Percentiles rank a stretch among this genome's conserved stretches.
Conservation (phyloP, 2,797 vertebrate species). For the Schizothorax lantsangensis region DNA sequence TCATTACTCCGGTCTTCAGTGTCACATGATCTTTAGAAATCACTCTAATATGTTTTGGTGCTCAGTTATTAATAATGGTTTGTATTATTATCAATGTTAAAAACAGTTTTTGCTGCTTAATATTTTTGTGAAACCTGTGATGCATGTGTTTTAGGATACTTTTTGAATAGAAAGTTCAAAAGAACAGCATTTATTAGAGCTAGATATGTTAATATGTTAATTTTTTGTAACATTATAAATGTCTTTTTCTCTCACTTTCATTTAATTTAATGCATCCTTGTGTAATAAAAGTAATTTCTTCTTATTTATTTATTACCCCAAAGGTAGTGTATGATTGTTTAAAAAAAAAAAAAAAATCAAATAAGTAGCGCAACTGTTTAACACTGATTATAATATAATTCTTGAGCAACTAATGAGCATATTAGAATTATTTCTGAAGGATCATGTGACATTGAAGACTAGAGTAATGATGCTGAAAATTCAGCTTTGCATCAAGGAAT, state of each 20-base stretch:
- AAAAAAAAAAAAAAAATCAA: neutral
- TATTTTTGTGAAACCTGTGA: neutral
- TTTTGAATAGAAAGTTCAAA: too few relatives aligned
- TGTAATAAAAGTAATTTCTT: neutral
- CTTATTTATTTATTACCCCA: too few relatives aligned
- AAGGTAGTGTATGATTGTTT: too few relatives aligned
- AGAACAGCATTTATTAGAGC: neutral
- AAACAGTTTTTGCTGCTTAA: neutral
- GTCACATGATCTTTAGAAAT: too few relatives aligned
- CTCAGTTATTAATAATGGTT: too few relatives aligned
- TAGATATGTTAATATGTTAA: too few relatives aligned
- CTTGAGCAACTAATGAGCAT: too few relatives aligned
- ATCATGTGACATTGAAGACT: too few relatives aligned
- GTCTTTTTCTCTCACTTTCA: neutral
- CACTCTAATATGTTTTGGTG: neutral
- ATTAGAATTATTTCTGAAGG: neutral
- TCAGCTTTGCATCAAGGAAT: too few relatives aligned
- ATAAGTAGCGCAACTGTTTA: neutral
- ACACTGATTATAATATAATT: too few relatives aligned
- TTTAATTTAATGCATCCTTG: neutral
- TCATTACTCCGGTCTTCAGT: neutral
- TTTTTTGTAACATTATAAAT: neutral
- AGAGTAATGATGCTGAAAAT: too few relatives aligned
- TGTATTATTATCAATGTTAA: too few relatives aligned
- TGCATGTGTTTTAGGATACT: neutral